Base-by-base conservation (phyloP, 2,797 vertebrate species). In the Muscicapa comitata region DNA sequence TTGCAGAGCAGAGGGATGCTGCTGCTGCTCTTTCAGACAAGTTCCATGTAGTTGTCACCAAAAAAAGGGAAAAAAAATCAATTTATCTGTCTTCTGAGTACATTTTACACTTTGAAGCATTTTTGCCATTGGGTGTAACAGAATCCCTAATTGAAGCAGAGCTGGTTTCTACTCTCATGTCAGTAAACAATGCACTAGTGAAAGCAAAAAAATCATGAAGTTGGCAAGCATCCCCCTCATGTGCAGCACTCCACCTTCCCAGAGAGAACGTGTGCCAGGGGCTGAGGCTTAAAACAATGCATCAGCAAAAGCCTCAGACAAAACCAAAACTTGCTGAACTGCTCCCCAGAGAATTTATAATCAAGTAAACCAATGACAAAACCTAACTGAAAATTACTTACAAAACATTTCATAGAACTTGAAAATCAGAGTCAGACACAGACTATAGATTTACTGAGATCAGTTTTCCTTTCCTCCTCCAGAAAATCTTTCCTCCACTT, bases 21-120 rank as follows among this genome's bases (percentile, higher is more conserved):
- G 59, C 53, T 80, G 67, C 43, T 76, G 58, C 59, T 93, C 40
- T 72, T 82, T 87, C 75, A 86, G 74, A 45, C 31, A 77, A 66
- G 38, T 65, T 91, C 54, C 78, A 55, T 31, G n/a, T 38, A 80
- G 51, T 1, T 89, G 71, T 48, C 78, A 91, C 45, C 3, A n/a
- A 57, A 63, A 62, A 62, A 47, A 59, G 45, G 1, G 6, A 2
- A 17, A 26, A 51, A 31, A 53, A 63, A 26, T 31, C 43, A 6
- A 50, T 89, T 91, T 82, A 87, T 94, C 75, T 91, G 65, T 57
- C 47, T 93, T 86, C 70, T 48, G 43, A 85, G 57, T 67, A 51
- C 13, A 29, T 75, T 95, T 86, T 75, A 87, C 53, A 92, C 86
- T 91, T 89, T 43, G 81, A 94, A 92, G 38, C 35, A 74, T 71